Base-by-base conservation (phyloP, 2,888 invertebrate species). In the Platynereis dumerilii region DNA sequence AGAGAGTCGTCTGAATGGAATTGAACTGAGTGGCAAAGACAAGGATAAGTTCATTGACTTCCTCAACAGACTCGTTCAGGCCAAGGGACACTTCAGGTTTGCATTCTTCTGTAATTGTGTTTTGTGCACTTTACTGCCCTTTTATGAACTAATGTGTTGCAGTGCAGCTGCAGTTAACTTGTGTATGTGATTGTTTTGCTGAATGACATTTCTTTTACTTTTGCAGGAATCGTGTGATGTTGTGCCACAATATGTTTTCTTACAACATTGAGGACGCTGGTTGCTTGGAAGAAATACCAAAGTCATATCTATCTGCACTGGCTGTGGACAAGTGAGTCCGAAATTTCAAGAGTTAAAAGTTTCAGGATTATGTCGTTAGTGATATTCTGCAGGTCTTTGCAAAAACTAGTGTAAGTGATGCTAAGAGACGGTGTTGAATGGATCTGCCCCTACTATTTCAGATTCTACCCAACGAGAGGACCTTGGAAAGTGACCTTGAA, bases 401-500 rank as follows among this genome's bases (percentile, higher is more conserved):
- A n/a, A n/a, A n/a, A n/a, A n/a, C n/a, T n/a, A n/a, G n/a, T n/a
- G n/a, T n/a, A n/a, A n/a, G n/a, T n/a, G n/a, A n/a, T n/a, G n/a
- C n/a, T n/a, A n/a, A n/a, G n/a, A n/a, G n/a, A n/a, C n/a, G n/a
- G n/a, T n/a, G n/a, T n/a, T n/a, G n/a, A n/a, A n/a, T n/a, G n/a
- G n/a, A n/a, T n/a, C n/a, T n/a, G n/a, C n/a, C n/a, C n/a, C n/a
- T n/a, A n/a, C n/a, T n/a, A n/a, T n/a, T n/a, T n/a, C 34, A 34
- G 34, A 34, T 34, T 34, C 12, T 12, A 34, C 62, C 87, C 86
- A 0, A 77, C 83, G 0, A 86, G 88, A 73, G 95, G 94, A 0
- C 95, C 96, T 0, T 96, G 95, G 95, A 89, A 87, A 71, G 86
- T 93, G 0, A 91, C 90, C 0, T 85, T 94, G n/a, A 88, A 91